phyloP scores from a whole-genome alignment of 1,140 invertebrate species.

The Drosophila jambulina region DNA sequence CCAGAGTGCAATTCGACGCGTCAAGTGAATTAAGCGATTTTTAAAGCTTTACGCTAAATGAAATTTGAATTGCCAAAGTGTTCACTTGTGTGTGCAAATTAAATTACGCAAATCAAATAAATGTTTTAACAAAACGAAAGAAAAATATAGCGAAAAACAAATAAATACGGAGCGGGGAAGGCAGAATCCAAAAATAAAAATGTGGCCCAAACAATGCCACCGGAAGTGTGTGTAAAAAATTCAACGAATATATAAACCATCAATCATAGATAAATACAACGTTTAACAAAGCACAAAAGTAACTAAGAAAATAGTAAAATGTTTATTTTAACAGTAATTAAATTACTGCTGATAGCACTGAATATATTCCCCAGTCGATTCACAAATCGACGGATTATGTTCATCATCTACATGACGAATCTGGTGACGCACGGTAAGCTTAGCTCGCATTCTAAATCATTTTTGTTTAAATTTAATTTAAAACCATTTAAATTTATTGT shows the following conservation, averaged over 20 bases:
- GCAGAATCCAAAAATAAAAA: conserved; percentile 43
- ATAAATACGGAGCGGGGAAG: conserved; percentile 21
- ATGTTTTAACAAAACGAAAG: conserved; percentile 55
- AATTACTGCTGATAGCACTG: conserved; percentile 83
- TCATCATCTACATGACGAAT: conserved; percentile 84
- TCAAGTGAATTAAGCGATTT: conserved; percentile 83
- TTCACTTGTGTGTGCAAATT: conserved; percentile 79
- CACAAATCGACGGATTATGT: conserved; percentile 84
- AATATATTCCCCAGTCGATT: conserved; percentile 85
- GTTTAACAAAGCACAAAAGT: conserved; percentile 25
- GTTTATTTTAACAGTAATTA: conserved; percentile 84
- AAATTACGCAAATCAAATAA: conserved; percentile 82
- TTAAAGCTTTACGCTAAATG: conserved; percentile 83
- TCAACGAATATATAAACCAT: conserved; percentile 30
- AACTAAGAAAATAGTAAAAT: conserved; percentile 63
- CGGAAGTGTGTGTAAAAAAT: conserved; percentile 49
- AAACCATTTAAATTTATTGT: background rate
- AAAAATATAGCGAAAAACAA: conserved; percentile 24
- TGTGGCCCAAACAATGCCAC: conserved; percentile 18
- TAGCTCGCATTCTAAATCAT: background rate
- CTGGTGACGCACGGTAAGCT: conserved; percentile 83
- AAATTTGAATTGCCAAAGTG: conserved; percentile 79
- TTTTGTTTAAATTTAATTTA: background rate
- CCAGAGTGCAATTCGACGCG: conserved; percentile 60
- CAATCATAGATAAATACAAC: conserved; percentile 34